Percentiles rank a stretch among this genome's conserved stretches.
Conservation (phyloP, 2,113 vertebrate genomes). For the Vulpes vulpes region DNA sequence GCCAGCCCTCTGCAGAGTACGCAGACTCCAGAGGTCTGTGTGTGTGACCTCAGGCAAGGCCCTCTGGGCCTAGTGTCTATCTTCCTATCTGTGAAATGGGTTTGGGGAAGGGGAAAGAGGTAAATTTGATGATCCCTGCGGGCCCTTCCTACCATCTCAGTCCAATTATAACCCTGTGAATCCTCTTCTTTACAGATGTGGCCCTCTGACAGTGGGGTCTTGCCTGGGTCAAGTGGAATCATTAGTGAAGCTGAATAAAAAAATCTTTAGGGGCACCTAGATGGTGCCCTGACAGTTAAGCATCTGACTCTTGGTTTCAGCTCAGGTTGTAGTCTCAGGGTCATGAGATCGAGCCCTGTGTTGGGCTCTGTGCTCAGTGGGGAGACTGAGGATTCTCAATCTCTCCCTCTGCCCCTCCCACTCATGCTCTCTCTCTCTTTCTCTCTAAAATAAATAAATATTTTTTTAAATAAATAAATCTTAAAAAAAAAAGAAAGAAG, state of each 20-base stretch:
- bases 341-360: not conserved
- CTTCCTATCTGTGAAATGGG: constrained; percentile 31
- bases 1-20: not conserved
- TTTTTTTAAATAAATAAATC: no score
- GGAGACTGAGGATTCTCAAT: not conserved
- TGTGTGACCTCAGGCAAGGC: not conserved
- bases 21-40: not conserved
- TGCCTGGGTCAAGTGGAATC: not conserved
- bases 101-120: not conserved
- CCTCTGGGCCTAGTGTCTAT: not conserved
- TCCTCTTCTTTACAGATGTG: not conserved
- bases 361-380: not conserved
- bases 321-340: not conserved
- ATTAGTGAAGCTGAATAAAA: not conserved
- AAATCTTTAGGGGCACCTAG: not conserved
- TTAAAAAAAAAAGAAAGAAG: no score
- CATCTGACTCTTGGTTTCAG: not conserved
- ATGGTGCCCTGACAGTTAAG: not conserved
- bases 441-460: no score
- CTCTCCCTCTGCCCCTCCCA: not conserved
- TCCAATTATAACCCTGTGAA: not conserved
- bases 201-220: not conserved
- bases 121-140: not conserved
- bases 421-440: not conserved
- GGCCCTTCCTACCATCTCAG: not conserved